Evolutionary conservation across 2,797 vertebrate species (phyloP).

Genomic region (Perodicticus potto): DNA sequence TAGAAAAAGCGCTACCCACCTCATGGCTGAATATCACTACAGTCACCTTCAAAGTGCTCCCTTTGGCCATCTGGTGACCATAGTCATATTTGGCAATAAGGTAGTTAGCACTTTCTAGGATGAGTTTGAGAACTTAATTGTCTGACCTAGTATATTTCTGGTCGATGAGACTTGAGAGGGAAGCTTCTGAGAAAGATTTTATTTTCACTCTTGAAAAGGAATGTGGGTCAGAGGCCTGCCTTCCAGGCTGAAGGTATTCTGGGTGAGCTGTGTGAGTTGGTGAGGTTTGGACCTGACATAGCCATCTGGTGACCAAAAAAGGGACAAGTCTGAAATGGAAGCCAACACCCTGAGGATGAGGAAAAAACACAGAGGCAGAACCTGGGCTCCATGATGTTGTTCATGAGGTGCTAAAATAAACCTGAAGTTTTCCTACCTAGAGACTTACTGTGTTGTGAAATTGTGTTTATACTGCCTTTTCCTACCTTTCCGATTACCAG

Average conservation of each 20-base stretch:
- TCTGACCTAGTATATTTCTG: not conserved
- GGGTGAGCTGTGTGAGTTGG: not conserved
- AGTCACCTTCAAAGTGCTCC: too few species aligned
- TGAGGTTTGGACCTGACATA: not conserved
- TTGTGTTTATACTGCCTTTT: not conserved
- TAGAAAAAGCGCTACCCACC: too few species aligned
- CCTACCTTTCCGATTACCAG: not conserved
- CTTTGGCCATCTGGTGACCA: too few species aligned
- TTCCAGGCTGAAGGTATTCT: not conserved
- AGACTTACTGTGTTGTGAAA: not conserved
- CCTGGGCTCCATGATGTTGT: not conserved
- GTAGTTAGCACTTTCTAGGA: too few species aligned
- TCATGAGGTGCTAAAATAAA: not conserved
- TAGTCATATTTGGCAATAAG: too few species aligned
- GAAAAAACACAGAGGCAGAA: not conserved
- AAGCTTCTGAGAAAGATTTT: not conserved
- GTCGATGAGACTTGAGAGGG: not conserved
- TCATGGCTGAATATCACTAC: too few species aligned
- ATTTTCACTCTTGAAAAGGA: not conserved
- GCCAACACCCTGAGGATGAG: not conserved
- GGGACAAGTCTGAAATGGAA: not conserved
- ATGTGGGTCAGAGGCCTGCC: not conserved
- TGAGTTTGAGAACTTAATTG: too few species aligned
- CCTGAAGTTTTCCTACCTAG: not conserved
- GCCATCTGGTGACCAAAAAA: not conserved